Conservation (phyloP, 2,113 vertebrate genomes). For the Pygoscelis antarcticus region DNA sequence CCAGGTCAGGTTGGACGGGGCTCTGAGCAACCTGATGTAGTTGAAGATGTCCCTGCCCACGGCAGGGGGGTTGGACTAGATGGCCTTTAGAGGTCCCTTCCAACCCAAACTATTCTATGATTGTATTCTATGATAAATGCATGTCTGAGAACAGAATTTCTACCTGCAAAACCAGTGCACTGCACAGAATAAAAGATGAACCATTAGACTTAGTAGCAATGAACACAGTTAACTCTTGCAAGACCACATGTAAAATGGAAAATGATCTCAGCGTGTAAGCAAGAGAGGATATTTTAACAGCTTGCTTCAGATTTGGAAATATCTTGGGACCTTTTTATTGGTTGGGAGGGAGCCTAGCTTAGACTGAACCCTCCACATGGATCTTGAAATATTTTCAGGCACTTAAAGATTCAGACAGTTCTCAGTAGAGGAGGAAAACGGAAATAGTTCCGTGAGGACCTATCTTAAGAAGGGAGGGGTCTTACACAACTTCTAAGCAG, state of each 20-base stretch:
- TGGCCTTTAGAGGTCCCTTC: too few species aligned
- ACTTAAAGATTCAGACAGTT: neutral
- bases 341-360: neutral
- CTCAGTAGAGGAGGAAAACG: neutral
- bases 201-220: neutral
- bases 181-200: neutral
- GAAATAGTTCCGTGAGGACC: neutral
- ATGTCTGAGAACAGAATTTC: neutral
- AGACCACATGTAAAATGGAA: neutral
- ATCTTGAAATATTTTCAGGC: neutral
- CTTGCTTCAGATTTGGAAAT: neutral
- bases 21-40: too few species aligned
- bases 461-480: neutral
- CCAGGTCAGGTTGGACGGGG: too few species aligned
- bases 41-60: too few species aligned
- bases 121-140: neutral
- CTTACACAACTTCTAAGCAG: neutral
- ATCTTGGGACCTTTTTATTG: neutral
- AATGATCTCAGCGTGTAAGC: neutral
- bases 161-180: neutral
- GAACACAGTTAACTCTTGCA: neutral
- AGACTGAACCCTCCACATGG: neutral
- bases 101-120: too few species aligned
- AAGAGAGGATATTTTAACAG: neutral
- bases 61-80: too few species aligned